phyloP scores from a whole-genome alignment of 2,113 vertebrate genomes.

The Anser cygnoides region DNA sequence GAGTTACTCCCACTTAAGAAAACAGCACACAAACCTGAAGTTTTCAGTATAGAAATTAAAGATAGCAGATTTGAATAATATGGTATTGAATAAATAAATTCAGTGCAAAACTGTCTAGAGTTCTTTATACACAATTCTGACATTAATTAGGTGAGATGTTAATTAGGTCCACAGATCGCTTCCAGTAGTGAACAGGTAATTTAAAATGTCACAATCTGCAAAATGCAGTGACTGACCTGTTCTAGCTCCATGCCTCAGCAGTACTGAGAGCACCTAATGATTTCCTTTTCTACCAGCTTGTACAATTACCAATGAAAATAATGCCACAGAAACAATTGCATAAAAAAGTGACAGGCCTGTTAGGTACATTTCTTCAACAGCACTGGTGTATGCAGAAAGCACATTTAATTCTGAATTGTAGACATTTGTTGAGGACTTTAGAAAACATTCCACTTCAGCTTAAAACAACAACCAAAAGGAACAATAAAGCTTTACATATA shows the following conservation, averaged over 20 bases:
- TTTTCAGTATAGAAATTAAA: constrained; percentile 71
- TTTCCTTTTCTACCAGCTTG: constrained; percentile 83
- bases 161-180: constrained; percentile 93
- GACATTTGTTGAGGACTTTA: constrained; percentile 60
- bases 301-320: constrained; percentile 80
- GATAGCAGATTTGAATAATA: constrained; percentile 58
- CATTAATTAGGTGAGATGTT: constrained; percentile 84
- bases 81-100: constrained; percentile 67
- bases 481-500: constrained; percentile 56
- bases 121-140: constrained; percentile 74
- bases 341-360: constrained; percentile 79
- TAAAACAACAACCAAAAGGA: constrained; percentile 63
- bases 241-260: constrained; percentile 77
- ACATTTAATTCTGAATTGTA: constrained; percentile 64
- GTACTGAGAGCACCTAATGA: constrained; percentile 87
- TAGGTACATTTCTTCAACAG: constrained; percentile 62
- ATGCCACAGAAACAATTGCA: constrained; percentile 78
- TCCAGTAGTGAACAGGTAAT: constrained; percentile 89
- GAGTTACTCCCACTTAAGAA: constrained; percentile 80
- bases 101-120: constrained; percentile 72
- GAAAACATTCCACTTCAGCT: constrained; percentile 57
- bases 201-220: constrained; percentile 86
- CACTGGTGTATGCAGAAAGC: constrained; percentile 26
- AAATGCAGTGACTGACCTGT: constrained; percentile 76
- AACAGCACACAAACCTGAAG: constrained; percentile 76